These are phyloP conservation scores for Gobiocypris rarus DNA, from an alignment of 2,113 vertebrate genomes.

Conservation along the genomic window DNA sequence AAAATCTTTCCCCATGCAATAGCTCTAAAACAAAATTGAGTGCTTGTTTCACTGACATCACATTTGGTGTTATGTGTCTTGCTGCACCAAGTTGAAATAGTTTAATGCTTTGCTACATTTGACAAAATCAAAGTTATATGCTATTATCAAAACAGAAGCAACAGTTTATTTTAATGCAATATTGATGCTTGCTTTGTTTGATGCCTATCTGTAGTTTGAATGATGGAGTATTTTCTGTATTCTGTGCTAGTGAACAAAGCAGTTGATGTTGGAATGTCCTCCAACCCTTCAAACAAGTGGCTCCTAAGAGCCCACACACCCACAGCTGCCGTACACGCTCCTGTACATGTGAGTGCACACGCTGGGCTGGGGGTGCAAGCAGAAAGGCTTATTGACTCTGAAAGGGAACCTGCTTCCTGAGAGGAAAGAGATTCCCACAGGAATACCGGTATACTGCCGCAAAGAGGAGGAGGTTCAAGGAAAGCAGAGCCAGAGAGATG, in stretches of 20 bases:
- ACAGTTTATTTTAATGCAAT: too few species aligned
- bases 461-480: constrained; percentile 19
- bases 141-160: not conserved
- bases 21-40: not conserved
- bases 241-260: constrained; percentile 17
- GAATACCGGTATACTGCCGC: constrained; percentile 43
- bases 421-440: constrained; percentile 60
- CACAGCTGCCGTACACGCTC: not conserved
- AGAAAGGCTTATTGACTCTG: constrained; percentile 57
- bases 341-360: constrained; percentile 30
- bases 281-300: constrained; percentile 51
- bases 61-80: too few species aligned
- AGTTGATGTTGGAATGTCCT: not conserved
- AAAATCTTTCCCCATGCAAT: not conserved
- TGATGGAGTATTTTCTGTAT: not conserved
- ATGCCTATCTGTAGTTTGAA: not conserved
- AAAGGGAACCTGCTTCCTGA: constrained; percentile 57
- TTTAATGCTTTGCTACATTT: too few species aligned
- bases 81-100: not conserved
- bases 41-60: too few species aligned
- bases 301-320: constrained; percentile 48
- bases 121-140: not conserved
- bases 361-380: constrained; percentile 20
- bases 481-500: constrained; percentile 18
- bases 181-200: not conserved